Evolutionary conservation across 1,140 invertebrate genomes (phyloP).

Genomic region (Proctacanthus coquilletti): DNA sequence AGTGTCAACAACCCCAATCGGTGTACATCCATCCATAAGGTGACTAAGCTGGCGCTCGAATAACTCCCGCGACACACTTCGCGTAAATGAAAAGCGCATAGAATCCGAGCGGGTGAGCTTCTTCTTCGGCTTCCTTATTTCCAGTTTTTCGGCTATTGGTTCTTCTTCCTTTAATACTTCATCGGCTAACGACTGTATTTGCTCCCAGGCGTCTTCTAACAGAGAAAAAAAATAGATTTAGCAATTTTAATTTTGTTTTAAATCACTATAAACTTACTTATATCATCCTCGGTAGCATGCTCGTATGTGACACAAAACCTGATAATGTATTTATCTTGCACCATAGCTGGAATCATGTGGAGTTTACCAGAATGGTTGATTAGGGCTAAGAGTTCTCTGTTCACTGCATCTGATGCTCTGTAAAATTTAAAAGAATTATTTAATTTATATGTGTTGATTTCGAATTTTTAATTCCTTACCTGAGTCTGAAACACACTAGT

Average conservation of each 20-base stretch:
- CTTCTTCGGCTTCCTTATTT: slow-evolving; percentile 29
- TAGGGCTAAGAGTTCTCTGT: slow-evolving; percentile 62
- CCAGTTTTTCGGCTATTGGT: slow-evolving; percentile 20
- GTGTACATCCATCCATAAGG: slow-evolving; percentile 48
- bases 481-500: slow-evolving; percentile 52
- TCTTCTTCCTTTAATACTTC: slow-evolving; percentile 39
- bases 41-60: slow-evolving; percentile 44
- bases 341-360: slow-evolving; percentile 76
- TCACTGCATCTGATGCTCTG: slow-evolving; percentile 53
- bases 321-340: slow-evolving; percentile 63
- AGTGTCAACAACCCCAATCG: slow-evolving; percentile 38
- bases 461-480: slow-evolving; percentile 17
- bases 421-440: slow-evolving; percentile 5
- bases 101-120: slow-evolving; percentile 37
- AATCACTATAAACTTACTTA: slow-evolving; percentile 30
- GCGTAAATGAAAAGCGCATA: slow-evolving; percentile 47
- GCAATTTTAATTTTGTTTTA: neutral
- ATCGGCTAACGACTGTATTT: slow-evolving; percentile 51
- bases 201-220: slow-evolving; percentile 50
- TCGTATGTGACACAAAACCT: slow-evolving; percentile 74
- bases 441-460: neutral
- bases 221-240: slow-evolving; percentile 6
- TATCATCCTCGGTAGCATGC: slow-evolving; percentile 58
- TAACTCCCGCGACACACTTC: slow-evolving; percentile 44
- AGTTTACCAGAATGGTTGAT: slow-evolving; percentile 80